Evolutionary conservation across 2,888 invertebrate genomes (phyloP).

Genomic region (Volucella zonaria): DNA sequence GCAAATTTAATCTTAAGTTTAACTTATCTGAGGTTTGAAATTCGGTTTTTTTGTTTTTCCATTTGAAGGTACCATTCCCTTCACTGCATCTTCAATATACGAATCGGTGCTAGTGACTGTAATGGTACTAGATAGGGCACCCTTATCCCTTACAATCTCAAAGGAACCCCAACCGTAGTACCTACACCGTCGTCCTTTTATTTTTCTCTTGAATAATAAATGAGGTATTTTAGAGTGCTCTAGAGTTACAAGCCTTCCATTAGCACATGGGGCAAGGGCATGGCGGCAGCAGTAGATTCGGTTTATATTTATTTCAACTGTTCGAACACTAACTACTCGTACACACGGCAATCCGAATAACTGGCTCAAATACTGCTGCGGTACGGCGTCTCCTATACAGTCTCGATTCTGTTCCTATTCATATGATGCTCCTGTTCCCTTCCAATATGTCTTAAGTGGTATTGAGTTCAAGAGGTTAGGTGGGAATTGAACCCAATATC

Average conservation of each 20-base stretch:
- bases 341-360: constrained; percentile 67
- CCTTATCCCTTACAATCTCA: not conserved
- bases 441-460: constrained; percentile 63
- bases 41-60: not conserved
- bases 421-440: too few relatives aligned
- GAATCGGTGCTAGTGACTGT: not conserved
- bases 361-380: constrained; percentile 52
- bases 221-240: constrained; percentile 47
- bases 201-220: constrained; percentile 66
- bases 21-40: constrained; percentile 2
- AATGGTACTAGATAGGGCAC: too few relatives aligned
- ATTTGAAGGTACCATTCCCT: not conserved
- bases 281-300: constrained; percentile 8
- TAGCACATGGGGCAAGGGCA: constrained; percentile 7
- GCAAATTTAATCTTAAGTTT: not conserved
- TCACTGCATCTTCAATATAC: constrained; percentile 15
- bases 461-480: constrained; percentile 63
- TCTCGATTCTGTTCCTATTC: too few relatives aligned
- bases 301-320: constrained; percentile 63
- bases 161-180: constrained; percentile 1
- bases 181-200: constrained; percentile 30
- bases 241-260: constrained; percentile 52
- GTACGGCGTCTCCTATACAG: too few relatives aligned
- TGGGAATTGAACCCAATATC: constrained; percentile 35
- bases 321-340: constrained; percentile 65